Evolutionary conservation across 2,113 vertebrate species (phyloP), one percentile per base, ranked within the genome.

Genomic region (Odontesthes bonariensis): DNA sequence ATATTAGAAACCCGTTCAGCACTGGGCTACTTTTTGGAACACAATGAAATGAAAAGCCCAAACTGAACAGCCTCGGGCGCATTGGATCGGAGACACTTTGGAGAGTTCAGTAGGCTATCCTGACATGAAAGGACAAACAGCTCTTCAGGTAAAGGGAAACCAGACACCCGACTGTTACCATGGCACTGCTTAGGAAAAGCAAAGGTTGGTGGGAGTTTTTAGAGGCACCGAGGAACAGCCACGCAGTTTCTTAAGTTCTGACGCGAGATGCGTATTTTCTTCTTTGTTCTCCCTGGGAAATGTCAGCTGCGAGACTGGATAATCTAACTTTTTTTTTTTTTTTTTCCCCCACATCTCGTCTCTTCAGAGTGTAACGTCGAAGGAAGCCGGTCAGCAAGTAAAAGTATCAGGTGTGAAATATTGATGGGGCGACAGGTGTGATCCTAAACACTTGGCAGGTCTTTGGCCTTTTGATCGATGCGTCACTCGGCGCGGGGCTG

Each of bases 401-500:
- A 69, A 70, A 55, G 80, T 52, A 64, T 65, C 73, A 31, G 75
- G 17, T 75, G 84, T 92, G 38, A 91, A 86, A 88, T 91, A 89
- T 84, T 78, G 77, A 91, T 89, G 79, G 51, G 70, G 23, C 59
- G 11, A 64, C 78, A 88, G 82, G 81, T 78, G 80, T 73, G 75
- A 57, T 79, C 80, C 72, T 59, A 35, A 67, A 71, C 51, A 78
- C 69, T 54, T 79, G 61, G 23, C 76, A 31, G 95, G 95, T 86
- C 9, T 94, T 94, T 82, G 75, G 87, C 58, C 92, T 94, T 84
- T 94, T 94, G 92, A 92, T 95, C 83, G 84, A 80, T 97, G 96
- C 20, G 81, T 84, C 52, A 92, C 94, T 0, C 94, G 94, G 40
- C 82, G 91, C 90, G 94, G 96, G 78, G 96, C 93, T 23, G 91